Evolutionary conservation across 30 jellyfish, hydroid and myxozoan species (phyloP), one percentile per base, ranked within the genome.

Genomic region (Morbakka virulenta): DNA sequence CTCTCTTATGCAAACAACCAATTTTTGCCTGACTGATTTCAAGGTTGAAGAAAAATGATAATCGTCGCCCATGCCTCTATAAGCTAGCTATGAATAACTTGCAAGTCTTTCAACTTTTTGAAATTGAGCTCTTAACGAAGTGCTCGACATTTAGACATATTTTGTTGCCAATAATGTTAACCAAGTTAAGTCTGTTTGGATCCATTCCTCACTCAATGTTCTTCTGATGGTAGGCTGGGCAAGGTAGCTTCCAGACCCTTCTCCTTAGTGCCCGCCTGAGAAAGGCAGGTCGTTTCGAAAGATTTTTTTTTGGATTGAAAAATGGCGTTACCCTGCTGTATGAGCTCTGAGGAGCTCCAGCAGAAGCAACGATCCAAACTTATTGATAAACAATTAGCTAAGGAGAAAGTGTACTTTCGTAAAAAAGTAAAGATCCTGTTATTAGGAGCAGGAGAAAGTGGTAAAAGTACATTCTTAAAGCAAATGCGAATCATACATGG

Each of bases 401-500:
- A 85, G 50, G 98, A 92, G 67, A 92, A 92, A 74, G 96, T 92
- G 21, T 47, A 32, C 64, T 92, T 84, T 70, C 74, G 98, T 64
- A 79, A 96, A 69, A 92, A 77, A 76, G 98, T 93, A 79, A 93
- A 93, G 90, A 93, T 93, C 25, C 78, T 93, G 52, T 85, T 93
- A 70, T 83, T 86, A 23, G 99, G 99, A 52, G 97, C 99, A 52
- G 99, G 99, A 28, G 99, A 94, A 64, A 86, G 97, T 76, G 99
- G 99, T 67, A 94, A 94, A 89, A 87, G 98, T 74, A 94, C 99
- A 50, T 86, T 87, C 73, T 65, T 87, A 53, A 94, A 94, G 70
- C 99, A 94, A 77, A 94, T 94, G 99, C 84, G 97, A 77, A 86
- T 87, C 63, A 93, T 93, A 23, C 97, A 93, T 74, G 99, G 99